These are phyloP conservation scores for Lochmaea crataegi DNA, from an alignment of 2,888 invertebrate species.

Conservation along the genomic window DNA sequence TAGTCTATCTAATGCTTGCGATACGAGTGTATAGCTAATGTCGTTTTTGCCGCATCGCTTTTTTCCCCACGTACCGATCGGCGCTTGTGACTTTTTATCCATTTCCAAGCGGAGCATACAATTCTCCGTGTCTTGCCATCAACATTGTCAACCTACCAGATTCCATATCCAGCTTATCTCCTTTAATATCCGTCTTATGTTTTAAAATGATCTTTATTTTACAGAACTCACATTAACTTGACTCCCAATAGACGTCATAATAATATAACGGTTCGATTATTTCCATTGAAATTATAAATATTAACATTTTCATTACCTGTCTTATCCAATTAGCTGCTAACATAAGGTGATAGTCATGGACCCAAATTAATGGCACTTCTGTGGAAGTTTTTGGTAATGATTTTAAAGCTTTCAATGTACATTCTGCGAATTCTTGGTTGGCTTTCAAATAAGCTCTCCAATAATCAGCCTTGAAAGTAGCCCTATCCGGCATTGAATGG, in stretches of 20 bases:
- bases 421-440: slow-evolving; percentile 85
- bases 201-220: no score
- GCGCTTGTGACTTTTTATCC: no score
- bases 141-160: no score
- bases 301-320: slow-evolving; percentile 68
- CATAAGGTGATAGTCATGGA: slow-evolving; percentile 96
- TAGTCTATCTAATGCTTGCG: no score
- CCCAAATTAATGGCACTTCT: slow-evolving; percentile 85
- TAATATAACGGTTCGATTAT: background rate
- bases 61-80: no score
- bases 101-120: no score
- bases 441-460: slow-evolving; percentile 85
- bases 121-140: no score
- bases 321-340: slow-evolving; percentile 91
- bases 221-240: no score
- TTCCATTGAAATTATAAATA: background rate
- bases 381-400: slow-evolving; percentile 66
- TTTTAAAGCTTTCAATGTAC: slow-evolving; percentile 77
- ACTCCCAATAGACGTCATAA: background rate
- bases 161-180: no score
- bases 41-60: no score
- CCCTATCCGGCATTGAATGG: slow-evolving; percentile 92
- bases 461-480: slow-evolving; percentile 83
- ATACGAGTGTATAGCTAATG: no score
- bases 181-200: no score